These are phyloP conservation scores for Tiaroga cobitis DNA, from an alignment of 2,797 vertebrate species.

Conservation along the genomic window DNA sequence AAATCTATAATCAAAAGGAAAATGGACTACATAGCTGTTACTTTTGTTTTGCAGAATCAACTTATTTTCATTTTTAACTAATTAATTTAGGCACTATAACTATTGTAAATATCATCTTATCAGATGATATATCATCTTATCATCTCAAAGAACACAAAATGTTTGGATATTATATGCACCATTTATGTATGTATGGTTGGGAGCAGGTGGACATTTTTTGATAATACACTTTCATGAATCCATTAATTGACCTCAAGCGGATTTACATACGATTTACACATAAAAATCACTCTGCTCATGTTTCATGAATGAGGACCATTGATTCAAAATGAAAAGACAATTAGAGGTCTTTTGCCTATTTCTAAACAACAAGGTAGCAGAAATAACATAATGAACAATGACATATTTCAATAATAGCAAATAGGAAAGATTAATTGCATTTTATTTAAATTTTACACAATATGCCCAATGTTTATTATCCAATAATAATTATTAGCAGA, in stretches of 20 bases:
- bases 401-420: background rate
- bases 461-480: no score
- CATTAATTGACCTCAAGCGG: background rate
- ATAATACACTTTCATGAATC: background rate
- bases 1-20: background rate
- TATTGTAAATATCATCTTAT: background rate
- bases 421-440: background rate
- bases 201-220: background rate
- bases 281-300: no score
- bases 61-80: background rate
- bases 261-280: background rate
- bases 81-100: background rate
- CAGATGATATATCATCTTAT: no score
- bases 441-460: background rate
- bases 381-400: background rate
- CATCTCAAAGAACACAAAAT: background rate
- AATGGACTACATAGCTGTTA: background rate
- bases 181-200: background rate
- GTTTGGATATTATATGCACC: background rate
- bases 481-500: background rate
- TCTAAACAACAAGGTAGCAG: background rate
- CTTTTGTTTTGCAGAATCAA: background rate
- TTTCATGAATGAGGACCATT: slow-evolving; percentile 5
- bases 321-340: background rate
- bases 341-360: background rate